Conservation (phyloP, 2,797 vertebrate species). For the Gymnopithys bicolor region DNA sequence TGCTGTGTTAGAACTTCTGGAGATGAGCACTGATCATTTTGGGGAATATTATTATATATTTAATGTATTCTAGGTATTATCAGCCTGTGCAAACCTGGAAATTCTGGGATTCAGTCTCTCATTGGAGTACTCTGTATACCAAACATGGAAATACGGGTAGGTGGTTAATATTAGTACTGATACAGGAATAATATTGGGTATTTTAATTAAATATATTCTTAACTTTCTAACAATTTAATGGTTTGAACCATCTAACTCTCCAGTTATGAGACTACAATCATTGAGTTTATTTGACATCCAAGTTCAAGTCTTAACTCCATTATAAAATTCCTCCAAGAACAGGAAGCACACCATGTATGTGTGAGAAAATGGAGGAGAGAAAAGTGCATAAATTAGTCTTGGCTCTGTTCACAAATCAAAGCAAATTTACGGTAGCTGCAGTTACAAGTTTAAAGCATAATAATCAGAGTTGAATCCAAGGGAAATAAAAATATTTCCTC, state of each 20-base stretch:
- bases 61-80: slow-evolving; percentile 88
- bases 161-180: slow-evolving; percentile 60
- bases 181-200: neutral
- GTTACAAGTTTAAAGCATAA: neutral
- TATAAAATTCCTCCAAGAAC: neutral
- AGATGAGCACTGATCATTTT: neutral
- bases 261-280: neutral
- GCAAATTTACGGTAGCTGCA: neutral
- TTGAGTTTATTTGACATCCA: neutral
- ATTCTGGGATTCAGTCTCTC: slow-evolving; percentile 96
- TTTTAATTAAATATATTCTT: neutral
- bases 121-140: slow-evolving; percentile 98
- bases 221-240: neutral
- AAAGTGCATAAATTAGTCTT: neutral
- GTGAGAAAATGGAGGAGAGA: neutral
- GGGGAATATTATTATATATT: neutral
- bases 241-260: neutral
- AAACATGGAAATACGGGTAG: slow-evolving; percentile 98
- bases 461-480: neutral
- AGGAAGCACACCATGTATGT: neutral
- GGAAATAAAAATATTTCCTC: neutral
- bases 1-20: neutral
- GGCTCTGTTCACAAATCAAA: neutral
- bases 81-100: slow-evolving; percentile 95
- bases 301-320: neutral